phyloP scores from a whole-genome alignment of 2,888 invertebrate genomes.

The Terebella lapidaria region DNA sequence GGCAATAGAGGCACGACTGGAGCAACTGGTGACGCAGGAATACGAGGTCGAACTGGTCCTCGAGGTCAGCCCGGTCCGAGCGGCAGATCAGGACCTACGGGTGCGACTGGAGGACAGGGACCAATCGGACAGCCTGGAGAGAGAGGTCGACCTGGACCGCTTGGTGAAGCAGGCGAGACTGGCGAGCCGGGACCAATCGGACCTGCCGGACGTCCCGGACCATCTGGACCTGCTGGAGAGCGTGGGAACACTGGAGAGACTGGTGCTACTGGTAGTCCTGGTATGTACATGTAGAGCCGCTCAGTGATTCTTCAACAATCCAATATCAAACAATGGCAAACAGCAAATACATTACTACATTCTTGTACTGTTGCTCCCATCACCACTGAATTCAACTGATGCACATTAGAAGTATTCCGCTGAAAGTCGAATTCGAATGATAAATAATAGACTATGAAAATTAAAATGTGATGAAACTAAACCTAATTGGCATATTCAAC shows the following conservation, averaged over 20 bases:
- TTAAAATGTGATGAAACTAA: too few species aligned
- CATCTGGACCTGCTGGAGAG: constrained; percentile 15
- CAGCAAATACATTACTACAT: too few species aligned
- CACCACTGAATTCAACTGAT: too few species aligned
- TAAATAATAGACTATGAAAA: too few species aligned
- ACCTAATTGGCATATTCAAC: too few species aligned
- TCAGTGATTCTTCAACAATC: too few species aligned
- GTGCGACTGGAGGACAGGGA: constrained; percentile 4
- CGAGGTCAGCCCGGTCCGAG: constrained; percentile 1
- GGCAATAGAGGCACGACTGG: constrained; percentile 26
- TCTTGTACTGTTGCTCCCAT: too few species aligned
- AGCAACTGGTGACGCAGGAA: constrained; percentile 22
- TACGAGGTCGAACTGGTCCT: constrained; percentile 11
- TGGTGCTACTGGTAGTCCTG: constrained; percentile 29
- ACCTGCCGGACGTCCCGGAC: constrained; percentile 16
- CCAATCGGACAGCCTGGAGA: background rate
- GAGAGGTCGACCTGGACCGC: constrained; percentile 5
- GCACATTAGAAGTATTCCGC: too few species aligned
- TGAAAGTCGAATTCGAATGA: too few species aligned
- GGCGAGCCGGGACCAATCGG: constrained; percentile 22
- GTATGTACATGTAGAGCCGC: too few species aligned
- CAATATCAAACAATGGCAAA: too few species aligned
- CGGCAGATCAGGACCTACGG: constrained; percentile 1
- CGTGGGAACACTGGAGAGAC: constrained; percentile 29
- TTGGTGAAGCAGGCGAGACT: constrained; percentile 17